phyloP scores from a whole-genome alignment of 2,797 vertebrate genomes.

The Denticeps clupeoides region DNA sequence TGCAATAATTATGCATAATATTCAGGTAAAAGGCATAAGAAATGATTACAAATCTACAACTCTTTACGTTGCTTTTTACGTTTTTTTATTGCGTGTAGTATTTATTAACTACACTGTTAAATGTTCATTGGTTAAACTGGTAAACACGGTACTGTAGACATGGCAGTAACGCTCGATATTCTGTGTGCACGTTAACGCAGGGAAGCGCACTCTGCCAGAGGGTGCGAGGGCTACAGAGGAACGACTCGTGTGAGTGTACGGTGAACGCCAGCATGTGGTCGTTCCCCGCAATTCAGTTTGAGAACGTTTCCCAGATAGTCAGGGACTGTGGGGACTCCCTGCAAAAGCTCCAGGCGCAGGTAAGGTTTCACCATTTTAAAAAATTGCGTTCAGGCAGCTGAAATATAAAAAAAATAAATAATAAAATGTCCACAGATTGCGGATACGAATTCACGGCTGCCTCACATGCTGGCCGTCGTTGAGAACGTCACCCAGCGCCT shows the following conservation, averaged over 20 bases:
- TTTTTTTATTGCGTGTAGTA: neutral
- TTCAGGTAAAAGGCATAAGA: no score
- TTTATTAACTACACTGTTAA: neutral
- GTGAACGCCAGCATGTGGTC: constrained; percentile 15
- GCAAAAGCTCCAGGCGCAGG: constrained; percentile 11
- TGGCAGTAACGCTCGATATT: no score
- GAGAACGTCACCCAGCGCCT: constrained; percentile 38
- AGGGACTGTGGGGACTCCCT: constrained; percentile 10
- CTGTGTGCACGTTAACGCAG: constrained; percentile 11
- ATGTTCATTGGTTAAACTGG: no score
- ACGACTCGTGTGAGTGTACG: constrained; percentile 19
- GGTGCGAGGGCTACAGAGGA: constrained; percentile 3
- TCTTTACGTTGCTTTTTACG: neutral
- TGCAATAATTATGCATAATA: no score
- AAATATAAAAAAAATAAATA: neutral
- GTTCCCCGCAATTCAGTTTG: constrained; percentile 15
- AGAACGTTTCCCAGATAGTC: constrained; percentile 3
- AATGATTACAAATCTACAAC: neutral
- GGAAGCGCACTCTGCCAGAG: constrained; percentile 1
- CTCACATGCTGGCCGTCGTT: constrained; percentile 30
- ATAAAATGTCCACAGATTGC: constrained; percentile 26
- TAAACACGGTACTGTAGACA: no score
- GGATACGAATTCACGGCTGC: constrained; percentile 29
- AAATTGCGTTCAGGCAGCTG: neutral
- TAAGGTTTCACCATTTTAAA: neutral